Percentiles rank a stretch among this genome's conserved stretches.
Evolutionary conservation across 1,140 invertebrate species (phyloP).

Genomic region (Akabosia matsudoensis): DNA sequence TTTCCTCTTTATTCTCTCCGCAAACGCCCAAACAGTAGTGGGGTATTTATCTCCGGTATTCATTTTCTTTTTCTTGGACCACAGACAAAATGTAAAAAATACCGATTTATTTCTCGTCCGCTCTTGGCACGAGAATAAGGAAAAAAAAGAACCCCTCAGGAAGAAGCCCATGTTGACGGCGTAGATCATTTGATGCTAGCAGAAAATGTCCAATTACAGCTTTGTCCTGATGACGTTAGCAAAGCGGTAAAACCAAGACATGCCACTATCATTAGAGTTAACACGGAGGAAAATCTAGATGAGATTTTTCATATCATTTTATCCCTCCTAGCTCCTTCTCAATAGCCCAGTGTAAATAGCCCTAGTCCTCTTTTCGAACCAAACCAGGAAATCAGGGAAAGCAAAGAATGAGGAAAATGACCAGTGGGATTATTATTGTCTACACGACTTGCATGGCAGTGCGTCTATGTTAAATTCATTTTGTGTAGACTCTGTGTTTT

Average conservation of each 20-base stretch:
- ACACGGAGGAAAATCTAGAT: conserved; percentile 20
- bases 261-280: conserved; percentile 12
- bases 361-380: background rate
- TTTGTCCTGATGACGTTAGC: background rate
- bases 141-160: background rate
- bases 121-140: background rate
- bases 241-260: conserved; percentile 9
- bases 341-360: background rate
- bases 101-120: background rate
- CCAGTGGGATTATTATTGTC: conserved; percentile 33
- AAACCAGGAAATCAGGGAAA: too few relatives aligned
- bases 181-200: background rate
- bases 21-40: background rate
- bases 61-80: background rate
- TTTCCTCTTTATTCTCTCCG: background rate
- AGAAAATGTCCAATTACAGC: background rate
- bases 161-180: background rate
- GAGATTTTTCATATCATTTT: conserved; percentile 12
- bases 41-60: background rate
- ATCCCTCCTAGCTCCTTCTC: background rate
- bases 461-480: background rate
- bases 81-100: background rate
- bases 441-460: background rate
- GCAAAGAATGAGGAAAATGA: conserved; percentile 26
- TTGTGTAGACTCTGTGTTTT: conserved; percentile 15